Evolutionary conservation across 2,797 vertebrate genomes (phyloP).

Genomic region (Adrianichthys oophorus): DNA sequence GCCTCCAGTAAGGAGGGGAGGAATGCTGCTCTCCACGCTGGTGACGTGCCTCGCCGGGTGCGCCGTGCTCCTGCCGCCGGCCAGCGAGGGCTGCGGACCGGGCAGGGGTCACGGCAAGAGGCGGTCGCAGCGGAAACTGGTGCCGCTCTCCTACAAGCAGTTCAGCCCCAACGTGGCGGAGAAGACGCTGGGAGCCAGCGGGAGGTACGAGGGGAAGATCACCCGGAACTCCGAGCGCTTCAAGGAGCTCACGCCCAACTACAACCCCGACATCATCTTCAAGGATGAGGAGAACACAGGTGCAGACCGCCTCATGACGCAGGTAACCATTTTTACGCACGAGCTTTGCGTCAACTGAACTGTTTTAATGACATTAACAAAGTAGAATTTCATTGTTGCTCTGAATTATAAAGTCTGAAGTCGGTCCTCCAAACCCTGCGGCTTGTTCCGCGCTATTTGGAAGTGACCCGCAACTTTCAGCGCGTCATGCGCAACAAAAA

Average conservation of each 20-base stretch:
- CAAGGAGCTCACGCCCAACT: slow-evolving; percentile 94
- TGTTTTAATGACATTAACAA: background rate
- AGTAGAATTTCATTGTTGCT: background rate
- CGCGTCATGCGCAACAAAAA: slow-evolving; percentile 42
- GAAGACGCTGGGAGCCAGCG: slow-evolving; percentile 92
- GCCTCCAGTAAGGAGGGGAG: slow-evolving; percentile 30
- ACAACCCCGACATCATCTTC: slow-evolving; percentile 98
- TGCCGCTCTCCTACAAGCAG: slow-evolving; percentile 91
- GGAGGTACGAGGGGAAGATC: slow-evolving; percentile 92
- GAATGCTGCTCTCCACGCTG: slow-evolving; percentile 79
- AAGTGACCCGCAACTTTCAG: slow-evolving; percentile 16
- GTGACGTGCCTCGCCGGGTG: slow-evolving; percentile 82
- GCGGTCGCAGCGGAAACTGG: slow-evolving; percentile 87
- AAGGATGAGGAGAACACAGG: slow-evolving; percentile 98
- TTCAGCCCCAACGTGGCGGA: slow-evolving; percentile 96
- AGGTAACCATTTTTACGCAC: slow-evolving; percentile 74
- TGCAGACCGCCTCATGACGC: slow-evolving; percentile 91
- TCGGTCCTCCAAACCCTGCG: slow-evolving; percentile 6
- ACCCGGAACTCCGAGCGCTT: slow-evolving; percentile 91
- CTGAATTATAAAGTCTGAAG: slow-evolving; percentile 21
- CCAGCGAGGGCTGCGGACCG: slow-evolving; percentile 86
- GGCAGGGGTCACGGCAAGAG: slow-evolving; percentile 91
- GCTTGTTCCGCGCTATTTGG: slow-evolving; percentile 19
- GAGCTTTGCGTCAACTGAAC: background rate
- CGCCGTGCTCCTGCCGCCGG: slow-evolving; percentile 79